Percentiles rank a stretch among this genome's conserved stretches.
Conservation (phyloP, 2,113 vertebrate species). For the Recurvirostra avosetta region DNA sequence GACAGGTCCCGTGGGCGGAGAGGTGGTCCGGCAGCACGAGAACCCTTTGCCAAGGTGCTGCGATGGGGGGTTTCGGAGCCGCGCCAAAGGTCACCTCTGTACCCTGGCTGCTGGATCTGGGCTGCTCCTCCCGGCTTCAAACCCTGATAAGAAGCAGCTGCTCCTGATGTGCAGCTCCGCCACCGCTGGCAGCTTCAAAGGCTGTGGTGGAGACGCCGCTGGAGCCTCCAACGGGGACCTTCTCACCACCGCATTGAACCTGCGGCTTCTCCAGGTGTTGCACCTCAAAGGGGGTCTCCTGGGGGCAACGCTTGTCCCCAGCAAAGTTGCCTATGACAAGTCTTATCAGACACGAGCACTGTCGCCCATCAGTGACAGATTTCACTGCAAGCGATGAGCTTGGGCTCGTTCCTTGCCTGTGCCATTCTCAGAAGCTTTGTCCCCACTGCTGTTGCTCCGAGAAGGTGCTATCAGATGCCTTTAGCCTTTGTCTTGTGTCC, state of each 20-base stretch:
- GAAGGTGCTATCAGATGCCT: background rate
- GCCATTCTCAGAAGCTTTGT: background rate
- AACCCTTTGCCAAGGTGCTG: background rate
- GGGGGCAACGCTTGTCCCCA: rapidly evolving
- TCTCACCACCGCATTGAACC: background rate
- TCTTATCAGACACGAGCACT: background rate
- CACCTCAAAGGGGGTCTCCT: background rate
- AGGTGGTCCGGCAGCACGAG: background rate
- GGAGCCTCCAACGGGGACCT: background rate
- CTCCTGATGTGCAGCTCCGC: background rate
- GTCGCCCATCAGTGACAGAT: background rate
- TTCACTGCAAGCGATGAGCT: background rate
- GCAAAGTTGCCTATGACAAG: background rate
- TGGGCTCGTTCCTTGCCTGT: rapidly evolving
- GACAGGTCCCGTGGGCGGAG: background rate
- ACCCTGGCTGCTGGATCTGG: background rate
- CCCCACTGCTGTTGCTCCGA: rapidly evolving
- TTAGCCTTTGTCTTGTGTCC: background rate
- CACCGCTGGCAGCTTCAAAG: rapidly evolving
- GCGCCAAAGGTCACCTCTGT: background rate
- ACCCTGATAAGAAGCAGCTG: rapidly evolving
- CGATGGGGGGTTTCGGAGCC: rapidly evolving
- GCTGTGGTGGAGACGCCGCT: background rate
- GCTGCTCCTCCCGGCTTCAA: background rate
- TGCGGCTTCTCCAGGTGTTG: background rate